Conservation (phyloP, 1,140 invertebrate species). For the Hormaphis cornu region DNA sequence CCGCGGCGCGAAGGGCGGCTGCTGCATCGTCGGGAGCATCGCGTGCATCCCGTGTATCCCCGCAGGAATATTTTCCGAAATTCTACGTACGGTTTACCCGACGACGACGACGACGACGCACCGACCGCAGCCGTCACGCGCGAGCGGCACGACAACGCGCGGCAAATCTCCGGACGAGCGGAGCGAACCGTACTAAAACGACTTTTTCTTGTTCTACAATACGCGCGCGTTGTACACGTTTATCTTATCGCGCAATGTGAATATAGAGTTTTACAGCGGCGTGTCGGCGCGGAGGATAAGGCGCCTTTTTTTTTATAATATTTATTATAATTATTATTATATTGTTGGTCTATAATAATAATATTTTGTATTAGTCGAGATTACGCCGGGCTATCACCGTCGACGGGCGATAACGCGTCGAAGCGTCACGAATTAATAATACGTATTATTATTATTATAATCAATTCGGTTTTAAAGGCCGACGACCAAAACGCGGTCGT, state of each 20-base stretch:
- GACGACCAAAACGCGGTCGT: background rate
- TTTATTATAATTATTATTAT: background rate
- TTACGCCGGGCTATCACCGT: conserved; percentile 4
- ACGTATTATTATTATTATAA: too few species aligned
- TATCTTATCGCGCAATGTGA: conserved; percentile 8
- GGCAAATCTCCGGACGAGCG: conserved; percentile 15
- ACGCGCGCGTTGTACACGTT: background rate
- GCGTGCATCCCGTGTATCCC: too few species aligned
- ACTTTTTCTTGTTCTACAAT: conserved; percentile 21
- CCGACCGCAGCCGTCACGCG: too few species aligned
- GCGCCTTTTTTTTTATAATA: background rate
- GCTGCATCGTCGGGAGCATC: too few species aligned
- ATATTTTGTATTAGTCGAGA: background rate
- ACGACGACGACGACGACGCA: too few species aligned
- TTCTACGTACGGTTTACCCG: too few species aligned
- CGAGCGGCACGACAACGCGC: background rate
- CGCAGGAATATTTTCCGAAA: too few species aligned
- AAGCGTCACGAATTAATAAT: background rate
- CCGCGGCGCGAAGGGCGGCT: too few species aligned
- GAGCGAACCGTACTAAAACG: conserved; percentile 8
- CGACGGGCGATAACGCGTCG: background rate
- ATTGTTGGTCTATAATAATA: conserved; percentile 7
- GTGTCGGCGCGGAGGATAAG: conserved; percentile 23
- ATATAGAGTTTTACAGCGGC: too few species aligned
- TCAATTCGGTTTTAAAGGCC: too few species aligned